phyloP scores from a whole-genome alignment of 2,797 vertebrate species.

The Chiroxiphia lanceolata region DNA sequence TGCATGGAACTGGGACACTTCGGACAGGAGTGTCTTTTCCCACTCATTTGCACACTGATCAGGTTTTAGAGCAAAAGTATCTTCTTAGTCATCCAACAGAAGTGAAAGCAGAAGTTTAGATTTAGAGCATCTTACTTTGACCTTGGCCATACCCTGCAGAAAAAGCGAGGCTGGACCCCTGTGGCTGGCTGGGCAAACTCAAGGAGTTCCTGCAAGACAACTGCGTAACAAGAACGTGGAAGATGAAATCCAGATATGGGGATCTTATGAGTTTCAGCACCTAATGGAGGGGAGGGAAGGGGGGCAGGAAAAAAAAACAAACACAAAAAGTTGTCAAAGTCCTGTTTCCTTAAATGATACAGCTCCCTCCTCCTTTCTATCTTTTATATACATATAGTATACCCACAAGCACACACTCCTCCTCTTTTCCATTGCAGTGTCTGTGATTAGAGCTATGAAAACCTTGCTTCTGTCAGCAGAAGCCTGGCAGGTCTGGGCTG shows the following conservation, averaged over 20 bases:
- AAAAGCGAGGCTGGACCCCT: conserved; percentile 58
- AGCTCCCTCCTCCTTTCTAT: neutral
- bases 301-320: neutral
- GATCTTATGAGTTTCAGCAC: conserved; percentile 79
- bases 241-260: conserved; percentile 76
- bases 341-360: neutral
- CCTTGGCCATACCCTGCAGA: conserved; percentile 75
- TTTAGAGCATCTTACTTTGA: neutral
- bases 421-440: neutral
- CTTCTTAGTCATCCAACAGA: neutral
- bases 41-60: neutral
- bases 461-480: neutral
- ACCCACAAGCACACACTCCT: neutral
- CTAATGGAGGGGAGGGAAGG: neutral
- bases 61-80: neutral
- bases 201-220: conserved; percentile 68
- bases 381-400: neutral
- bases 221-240: conserved; percentile 41
- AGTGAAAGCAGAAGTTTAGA: neutral
- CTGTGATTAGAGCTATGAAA: neutral
- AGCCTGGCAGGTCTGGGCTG: neutral
- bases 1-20: neutral
- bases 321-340: neutral
- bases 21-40: neutral
- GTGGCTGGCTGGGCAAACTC: conserved; percentile 65